Base-by-base conservation (phyloP, 1,140 invertebrate species). In the Chymomyza costata region DNA sequence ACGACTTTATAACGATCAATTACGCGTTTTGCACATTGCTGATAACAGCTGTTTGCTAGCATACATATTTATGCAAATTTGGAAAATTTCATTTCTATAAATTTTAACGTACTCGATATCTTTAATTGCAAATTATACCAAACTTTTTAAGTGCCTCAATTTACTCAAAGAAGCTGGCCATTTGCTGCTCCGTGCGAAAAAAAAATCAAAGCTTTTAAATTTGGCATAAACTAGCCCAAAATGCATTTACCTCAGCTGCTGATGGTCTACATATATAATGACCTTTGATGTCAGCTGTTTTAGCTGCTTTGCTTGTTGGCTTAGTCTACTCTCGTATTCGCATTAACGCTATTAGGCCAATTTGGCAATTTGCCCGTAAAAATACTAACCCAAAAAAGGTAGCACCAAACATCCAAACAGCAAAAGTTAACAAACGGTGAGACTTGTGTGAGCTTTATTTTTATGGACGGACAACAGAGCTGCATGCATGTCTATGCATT, bases 291-390 rank as follows among this genome's bases (percentile, higher is more conserved):
- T 53, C 50, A 47, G 56, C 56, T 43, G 18, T 28, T 28, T 48
- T 10, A 25, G 45, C n/a, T 70, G 38, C 21, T 19, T 34, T 34
- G 32, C 13, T 34, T 8, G 2, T 34, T 73, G 68, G 50, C 37
- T 78, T 54, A 71, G 63, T 71, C 73, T 28, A 45, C 63, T 55
- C 71, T 80, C 67, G 71, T 78, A 80, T 78, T 80, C 71, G 67
- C 73, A 78, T 78, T 78, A 78, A 78, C 73, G 73, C 73, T 73
- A 78, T 78, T 80, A 78, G 59, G 73, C 73, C 73, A 78, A 78
- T 78, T 78, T 78, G 73, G 73, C 73, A 78, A 35, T 65, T 47
- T 78, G 73, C 73, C 73, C n/a, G 7, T 11, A 5, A 34, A 34
- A 11, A 6, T 34, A n/a, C 73, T 67, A 51, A 41, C 40, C 41